Evolutionary conservation across 2,888 invertebrate species (phyloP), one percentile per base, ranked within the genome.

Genomic region (Parasteatoda lunata): DNA sequence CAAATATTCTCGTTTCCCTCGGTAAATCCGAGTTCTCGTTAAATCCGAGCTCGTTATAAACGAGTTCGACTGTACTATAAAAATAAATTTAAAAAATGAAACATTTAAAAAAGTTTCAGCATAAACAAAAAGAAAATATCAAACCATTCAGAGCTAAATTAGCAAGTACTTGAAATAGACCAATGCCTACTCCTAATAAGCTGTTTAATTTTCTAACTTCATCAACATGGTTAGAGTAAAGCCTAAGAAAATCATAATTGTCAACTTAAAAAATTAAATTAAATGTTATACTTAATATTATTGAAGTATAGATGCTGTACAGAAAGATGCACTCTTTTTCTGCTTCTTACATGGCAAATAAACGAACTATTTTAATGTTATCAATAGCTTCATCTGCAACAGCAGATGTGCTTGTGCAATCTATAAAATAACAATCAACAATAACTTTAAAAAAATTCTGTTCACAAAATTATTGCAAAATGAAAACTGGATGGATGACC

Each of bases 311-410:
- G 11, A 48, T 49, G 48, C 0, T 4, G 4, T 13, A 15, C 30
- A 65, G 5, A 66, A 49, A 45, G 5, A 59, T 5, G 6, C 91
- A 92, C 92, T 94, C 93, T 89, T 94, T 93, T 92, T 98, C 98
- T 88, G 94, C 94, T 84, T 95, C 94, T 92, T 99, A 98, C 93
- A 97, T 97, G 0, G 97, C 97, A 93, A 98, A 98, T 13, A 98
- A 96, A 89, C 97, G 93, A 0, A 99, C 98, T 1, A 98, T 98
- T 75, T 97, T 93, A 89, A 99, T 96, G 92, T 98, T 98, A 64
- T 96, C 94, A 83, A 99, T 93, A 3, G 98, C 97, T 92, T 98
- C 98, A 92, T 98, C 97, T 13, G 97, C 97, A 64, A 98, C 95
- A 1, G 96, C 94, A 0, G 97, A 97, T 0, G 30, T 0, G 30